phyloP scores from a whole-genome alignment of 1,140 invertebrate species.

The Tetragnatha versicolor region DNA sequence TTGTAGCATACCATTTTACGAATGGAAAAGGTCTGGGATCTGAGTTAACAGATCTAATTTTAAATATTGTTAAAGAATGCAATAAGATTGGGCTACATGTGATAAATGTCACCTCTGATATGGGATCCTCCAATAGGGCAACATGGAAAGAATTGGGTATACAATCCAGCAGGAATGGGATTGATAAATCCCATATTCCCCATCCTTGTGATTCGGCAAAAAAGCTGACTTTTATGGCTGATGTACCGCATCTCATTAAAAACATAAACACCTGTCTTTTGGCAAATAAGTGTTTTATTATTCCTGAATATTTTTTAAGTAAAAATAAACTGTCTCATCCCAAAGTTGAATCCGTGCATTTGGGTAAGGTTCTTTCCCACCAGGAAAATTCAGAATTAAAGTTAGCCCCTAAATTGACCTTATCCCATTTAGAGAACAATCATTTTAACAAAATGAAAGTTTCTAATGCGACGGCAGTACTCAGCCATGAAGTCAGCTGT shows the following conservation, averaged over 20 bases:
- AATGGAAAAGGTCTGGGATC: neutral
- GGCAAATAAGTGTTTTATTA: neutral
- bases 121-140: neutral
- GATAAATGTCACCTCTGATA: neutral
- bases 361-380: neutral
- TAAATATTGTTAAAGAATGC: neutral
- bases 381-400: neutral
- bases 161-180: neutral
- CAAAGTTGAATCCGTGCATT: neutral
- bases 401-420: neutral
- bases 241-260: too few relatives aligned
- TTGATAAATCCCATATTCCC: neutral
- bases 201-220: neutral
- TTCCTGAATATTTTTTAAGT: neutral
- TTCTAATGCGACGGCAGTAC: neutral
- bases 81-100: neutral
- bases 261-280: neutral
- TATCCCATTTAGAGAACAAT: neutral
- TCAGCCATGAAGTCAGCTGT: too few relatives aligned
- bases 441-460: neutral
- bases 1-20: neutral
- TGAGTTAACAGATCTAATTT: neutral
- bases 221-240: neutral
- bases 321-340: neutral
- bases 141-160: neutral